These are phyloP conservation scores for Diacarnus erythraeanus DNA, from an alignment of 37 sponge, comb jelly and placozoan species.

Conservation along the genomic window DNA sequence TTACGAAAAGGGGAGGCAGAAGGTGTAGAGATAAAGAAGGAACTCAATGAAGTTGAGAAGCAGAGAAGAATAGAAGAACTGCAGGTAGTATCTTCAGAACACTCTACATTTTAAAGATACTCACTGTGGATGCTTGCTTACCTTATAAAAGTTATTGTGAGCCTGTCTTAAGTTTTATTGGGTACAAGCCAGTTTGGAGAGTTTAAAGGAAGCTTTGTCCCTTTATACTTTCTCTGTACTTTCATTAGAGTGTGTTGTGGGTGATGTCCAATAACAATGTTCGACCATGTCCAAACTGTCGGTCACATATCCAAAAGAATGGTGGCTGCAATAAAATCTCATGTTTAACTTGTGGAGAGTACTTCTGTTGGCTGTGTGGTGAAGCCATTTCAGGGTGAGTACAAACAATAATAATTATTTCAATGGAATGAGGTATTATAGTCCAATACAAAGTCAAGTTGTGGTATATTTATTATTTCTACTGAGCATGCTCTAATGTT, in stretches of 20 bases:
- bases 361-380: slow-evolving; percentile 74
- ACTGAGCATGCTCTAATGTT: not conserved
- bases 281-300: slow-evolving; percentile 54
- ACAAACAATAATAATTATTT: not conserved
- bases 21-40: not conserved
- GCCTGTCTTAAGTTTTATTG: too few species aligned
- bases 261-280: slow-evolving; percentile 37
- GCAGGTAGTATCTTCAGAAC: too few species aligned
- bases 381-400: slow-evolving; percentile 53
- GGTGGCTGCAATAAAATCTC: slow-evolving; percentile 81
- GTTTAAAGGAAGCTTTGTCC: too few species aligned
- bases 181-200: too few species aligned
- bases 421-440: not conserved
- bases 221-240: too few species aligned
- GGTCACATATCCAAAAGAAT: slow-evolving; percentile 49
- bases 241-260: slow-evolving; percentile 67
- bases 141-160: too few species aligned
- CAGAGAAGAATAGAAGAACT: slow-evolving; percentile 49
- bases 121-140: too few species aligned
- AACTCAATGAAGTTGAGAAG: slow-evolving; percentile 7
- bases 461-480: too few species aligned
- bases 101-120: too few species aligned
- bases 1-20: not conserved
- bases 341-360: slow-evolving; percentile 34
- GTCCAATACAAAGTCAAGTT: too few species aligned